A percentile compares a stretch with the other conserved stretches of the same genome.
Conservation (phyloP, 2,888 invertebrate species). For the Hecatera dysodea region DNA sequence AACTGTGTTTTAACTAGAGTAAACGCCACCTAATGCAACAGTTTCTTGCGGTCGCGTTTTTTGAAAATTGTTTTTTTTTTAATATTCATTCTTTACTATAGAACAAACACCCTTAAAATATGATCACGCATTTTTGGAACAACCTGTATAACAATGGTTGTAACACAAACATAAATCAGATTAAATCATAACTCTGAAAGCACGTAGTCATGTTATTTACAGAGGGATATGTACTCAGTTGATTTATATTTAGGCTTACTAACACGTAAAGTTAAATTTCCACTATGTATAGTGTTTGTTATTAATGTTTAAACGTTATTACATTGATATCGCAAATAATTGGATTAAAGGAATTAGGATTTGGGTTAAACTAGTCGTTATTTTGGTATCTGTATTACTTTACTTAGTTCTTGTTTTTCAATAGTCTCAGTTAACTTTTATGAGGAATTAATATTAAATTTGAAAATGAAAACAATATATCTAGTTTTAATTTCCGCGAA, state of each 20-base stretch:
- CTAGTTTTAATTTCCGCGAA: too few relatives aligned
- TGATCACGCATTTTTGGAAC: too few relatives aligned
- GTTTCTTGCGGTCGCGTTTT: too few relatives aligned
- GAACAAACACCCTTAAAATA: too few relatives aligned
- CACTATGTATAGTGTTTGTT: conserved; percentile 22
- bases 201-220: conserved; percentile 57
- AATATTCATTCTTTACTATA: too few relatives aligned
- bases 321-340: conserved; percentile 2
- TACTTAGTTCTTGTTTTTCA: too few relatives aligned
- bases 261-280: conserved; percentile 45
- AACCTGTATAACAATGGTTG: conserved; percentile 4
- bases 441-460: too few relatives aligned
- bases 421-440: too few relatives aligned
- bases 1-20: too few relatives aligned
- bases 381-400: not conserved
- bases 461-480: too few relatives aligned
- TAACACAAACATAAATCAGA: conserved; percentile 57
- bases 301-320: conserved; percentile 27
- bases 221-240: conserved; percentile 37
- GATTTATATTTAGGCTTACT: conserved; percentile 52
- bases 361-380: not conserved
- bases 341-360: not conserved
- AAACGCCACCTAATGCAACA: too few relatives aligned
- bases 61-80: too few relatives aligned
- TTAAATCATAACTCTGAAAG: conserved; percentile 53